Base-by-base conservation (phyloP, 2,888 invertebrate species). In the Bimastos eiseni region DNA sequence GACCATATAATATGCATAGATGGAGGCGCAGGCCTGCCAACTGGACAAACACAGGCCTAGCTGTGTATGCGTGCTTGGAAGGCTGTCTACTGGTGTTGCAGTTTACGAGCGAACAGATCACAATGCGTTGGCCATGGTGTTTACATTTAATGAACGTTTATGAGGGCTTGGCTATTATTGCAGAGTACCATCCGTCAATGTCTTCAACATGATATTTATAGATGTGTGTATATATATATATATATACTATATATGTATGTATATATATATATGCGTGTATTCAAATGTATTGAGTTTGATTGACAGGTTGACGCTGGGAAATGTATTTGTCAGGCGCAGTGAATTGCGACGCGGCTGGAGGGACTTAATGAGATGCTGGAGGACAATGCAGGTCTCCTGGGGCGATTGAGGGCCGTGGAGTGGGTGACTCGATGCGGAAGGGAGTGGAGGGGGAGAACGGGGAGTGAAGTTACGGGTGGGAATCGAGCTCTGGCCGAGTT, bases 131-230 rank as follows among this genome's bases (percentile, higher is more conserved):
- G 70, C 1, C 70, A n/a, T n/a, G n/a, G 70, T n/a, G 70, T 70
- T 70, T 70, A n/a, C 70, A 5, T 70, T 70, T 70, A 70, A 70
- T 70, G 70, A 17, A n/a, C n/a, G 70, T 70, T 70, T 70, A 70
- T 70, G 70, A 70, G 70, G 70, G 70, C 70, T 70, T n/a, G 70
- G 70, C 70, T 70, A 70, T 70, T 70, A 30, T 70, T n/a, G 70
- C n/a, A 8, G 70, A 70, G 70, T 30, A n/a, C 70, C 70, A 70
- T 70, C 70, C 70, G n/a, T 70, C 70, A 70, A 70, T n/a, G n/a
- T n/a, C 70, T 3, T 55, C 70, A 70, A 70, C 70, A 30, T 49
- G 24, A 49, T 49, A 49, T 49, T 1, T 49, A 70, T 70, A 70
- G 30, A 70, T 11, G n/a, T 70, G n/a, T n/a, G 3, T n/a, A 70